Conservation (phyloP, 1,140 invertebrate genomes). For the Piezodorus guildinii region DNA sequence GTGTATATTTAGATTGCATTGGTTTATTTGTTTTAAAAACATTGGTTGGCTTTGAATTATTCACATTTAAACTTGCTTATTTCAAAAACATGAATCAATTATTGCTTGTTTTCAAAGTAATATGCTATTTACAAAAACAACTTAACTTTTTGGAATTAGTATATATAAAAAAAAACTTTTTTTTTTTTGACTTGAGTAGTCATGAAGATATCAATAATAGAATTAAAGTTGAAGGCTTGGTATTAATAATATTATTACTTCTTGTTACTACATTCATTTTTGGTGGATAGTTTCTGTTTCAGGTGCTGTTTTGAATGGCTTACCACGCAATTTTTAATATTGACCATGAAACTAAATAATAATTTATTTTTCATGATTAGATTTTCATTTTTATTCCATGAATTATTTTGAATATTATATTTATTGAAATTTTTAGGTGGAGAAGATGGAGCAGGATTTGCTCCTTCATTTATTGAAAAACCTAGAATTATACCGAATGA, state of each 20-base stretch:
- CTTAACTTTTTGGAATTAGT: too few species aligned
- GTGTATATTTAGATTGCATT: too few species aligned
- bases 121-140: too few species aligned
- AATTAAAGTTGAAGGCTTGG: background rate
- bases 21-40: too few species aligned
- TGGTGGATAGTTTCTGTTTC: constrained; percentile 17
- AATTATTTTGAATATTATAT: constrained; percentile 25
- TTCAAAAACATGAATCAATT: too few species aligned
- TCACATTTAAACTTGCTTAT: too few species aligned
- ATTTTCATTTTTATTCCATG: background rate
- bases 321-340: background rate
- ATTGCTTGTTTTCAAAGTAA: too few species aligned
- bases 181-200: too few species aligned
- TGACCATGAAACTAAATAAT: background rate
- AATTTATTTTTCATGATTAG: background rate
- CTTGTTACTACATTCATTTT: constrained; percentile 8
- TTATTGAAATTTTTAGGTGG: constrained; percentile 53
- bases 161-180: too few species aligned
- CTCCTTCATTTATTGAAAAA: constrained; percentile 92
- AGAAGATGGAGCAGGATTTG: constrained; percentile 76
- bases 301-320: constrained; percentile 18
- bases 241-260: constrained; percentile 1
- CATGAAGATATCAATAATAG: too few species aligned
- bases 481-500: constrained; percentile 96
- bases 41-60: too few species aligned